phyloP scores from a whole-genome alignment of 2,797 vertebrate genomes.

The Emydoidea blandingii region DNA sequence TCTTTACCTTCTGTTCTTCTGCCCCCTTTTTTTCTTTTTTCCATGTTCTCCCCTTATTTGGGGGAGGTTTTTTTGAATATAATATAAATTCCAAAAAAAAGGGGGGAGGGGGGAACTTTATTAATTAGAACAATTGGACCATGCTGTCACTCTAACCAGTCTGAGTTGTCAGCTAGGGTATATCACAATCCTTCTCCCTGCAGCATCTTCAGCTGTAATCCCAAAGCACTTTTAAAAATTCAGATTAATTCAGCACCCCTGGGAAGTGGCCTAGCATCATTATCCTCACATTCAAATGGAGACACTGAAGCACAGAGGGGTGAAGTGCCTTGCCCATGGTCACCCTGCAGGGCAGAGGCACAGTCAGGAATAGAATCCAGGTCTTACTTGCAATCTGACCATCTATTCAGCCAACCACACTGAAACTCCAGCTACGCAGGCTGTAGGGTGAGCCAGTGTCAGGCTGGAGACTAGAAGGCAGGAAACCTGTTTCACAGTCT shows the following conservation, averaged over 20 bases:
- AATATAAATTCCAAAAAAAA: not conserved
- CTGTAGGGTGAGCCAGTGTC: not conserved
- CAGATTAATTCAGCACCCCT: not conserved
- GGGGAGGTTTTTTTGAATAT: not conserved
- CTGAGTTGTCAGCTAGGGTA: not conserved
- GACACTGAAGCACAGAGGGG: not conserved
- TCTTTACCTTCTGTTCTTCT: not conserved
- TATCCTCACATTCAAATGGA: not conserved
- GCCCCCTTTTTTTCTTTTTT: not conserved
- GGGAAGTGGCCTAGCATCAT: not conserved
- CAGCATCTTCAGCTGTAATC: not conserved
- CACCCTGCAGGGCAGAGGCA: not conserved
- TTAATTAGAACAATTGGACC: not conserved
- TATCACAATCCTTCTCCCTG: not conserved
- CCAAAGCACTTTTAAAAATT: not conserved
- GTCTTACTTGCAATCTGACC: not conserved
- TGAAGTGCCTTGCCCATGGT: not conserved
- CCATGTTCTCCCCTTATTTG: not conserved
- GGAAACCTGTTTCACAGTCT: not conserved
- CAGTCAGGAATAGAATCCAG: not conserved
- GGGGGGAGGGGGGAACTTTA: not conserved
- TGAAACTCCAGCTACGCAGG: not conserved
- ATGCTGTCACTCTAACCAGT: not conserved
- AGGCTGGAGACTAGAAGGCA: not conserved
- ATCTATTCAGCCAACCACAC: not conserved